Evolutionary conservation across 1,140 invertebrate species (phyloP), one percentile per base, ranked within the genome.

Genomic region (Lordiphosa mommai): DNA sequence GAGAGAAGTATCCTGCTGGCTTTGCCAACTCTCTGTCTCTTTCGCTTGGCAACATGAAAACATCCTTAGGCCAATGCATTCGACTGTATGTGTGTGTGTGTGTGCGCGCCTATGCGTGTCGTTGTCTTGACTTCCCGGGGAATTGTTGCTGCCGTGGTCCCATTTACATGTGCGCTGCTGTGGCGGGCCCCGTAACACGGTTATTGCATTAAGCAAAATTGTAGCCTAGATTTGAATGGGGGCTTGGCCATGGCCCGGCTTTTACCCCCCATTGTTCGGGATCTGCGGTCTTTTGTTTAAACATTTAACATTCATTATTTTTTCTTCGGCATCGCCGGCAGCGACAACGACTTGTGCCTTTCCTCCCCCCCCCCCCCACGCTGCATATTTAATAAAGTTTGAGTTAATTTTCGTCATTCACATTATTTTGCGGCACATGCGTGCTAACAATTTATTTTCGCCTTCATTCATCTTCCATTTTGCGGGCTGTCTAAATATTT

Each of bases 191-290:
- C 73, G 49, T 72, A 79, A 79, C 73, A 79, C 68, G 74, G 74
- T 79, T 79, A 79, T 79, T 79, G 73, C 73, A 79, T 79, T 79
- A 79, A 69, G 73, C 60, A 63, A 79, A 79, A 64, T 79, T 79
- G 73, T 79, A 79, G 74, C 68, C 73, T 72, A 79, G 73, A 79
- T 79, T 79, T 69, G 59, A 68, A 79, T 56, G 27, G 68, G 51
- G 44, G 13, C 48, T 20, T 9, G 48, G 20, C 23, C 52, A 16
- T 23, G 44, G 52, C 52, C 20, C 27, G 36, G 9, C 10, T 12
- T 17, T 27, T 29, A 34, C 2, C 53, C 47, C 40, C 33, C 59
- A 61, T 48, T 33, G 30, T 49, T 33, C 34, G 41, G 52, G 30
- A 55, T 50, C 52, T 63, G 50, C 50, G 41, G 16, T 48, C 20